phyloP scores from a whole-genome alignment of 2,888 invertebrate genomes.

The Cyaniris semiargus region DNA sequence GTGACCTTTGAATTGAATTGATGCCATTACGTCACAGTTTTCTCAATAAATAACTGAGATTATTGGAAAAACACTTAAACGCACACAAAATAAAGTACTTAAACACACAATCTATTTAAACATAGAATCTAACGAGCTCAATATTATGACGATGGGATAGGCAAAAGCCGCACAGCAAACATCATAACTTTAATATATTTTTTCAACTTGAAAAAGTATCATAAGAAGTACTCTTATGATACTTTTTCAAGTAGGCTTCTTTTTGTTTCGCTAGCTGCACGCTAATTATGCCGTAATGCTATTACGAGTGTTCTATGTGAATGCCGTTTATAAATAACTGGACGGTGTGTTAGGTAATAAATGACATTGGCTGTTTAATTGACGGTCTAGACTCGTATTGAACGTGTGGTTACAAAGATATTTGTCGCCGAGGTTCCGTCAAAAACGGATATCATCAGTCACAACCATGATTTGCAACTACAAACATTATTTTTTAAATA shows the following conservation, averaged over 20 bases:
- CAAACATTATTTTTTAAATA: no score
- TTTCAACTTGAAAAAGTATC: background rate
- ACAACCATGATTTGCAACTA: no score
- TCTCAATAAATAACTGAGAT: background rate
- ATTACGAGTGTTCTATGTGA: slow-evolving; percentile 8
- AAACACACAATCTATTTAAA: background rate
- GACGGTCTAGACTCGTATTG: slow-evolving; percentile 6
- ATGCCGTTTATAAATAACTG: background rate
- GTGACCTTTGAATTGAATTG: background rate
- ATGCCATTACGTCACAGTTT: background rate
- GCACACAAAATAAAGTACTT: background rate
- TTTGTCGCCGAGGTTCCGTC: no score
- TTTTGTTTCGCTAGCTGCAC: background rate
- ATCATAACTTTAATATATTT: no score
- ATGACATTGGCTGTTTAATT: slow-evolving; percentile 7
- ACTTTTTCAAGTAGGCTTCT: slow-evolving; percentile 10
- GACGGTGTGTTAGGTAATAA: slow-evolving; percentile 15
- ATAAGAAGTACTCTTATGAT: background rate
- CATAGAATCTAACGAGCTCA: no score
- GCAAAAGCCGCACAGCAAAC: no score
- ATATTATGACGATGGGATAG: no score
- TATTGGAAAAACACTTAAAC: background rate
- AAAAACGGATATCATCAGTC: no score
- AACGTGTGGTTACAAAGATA: background rate
- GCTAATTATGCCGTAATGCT: background rate